phyloP scores from a whole-genome alignment of 2,888 invertebrate genomes.

The Hydrotaea diabolus region DNA sequence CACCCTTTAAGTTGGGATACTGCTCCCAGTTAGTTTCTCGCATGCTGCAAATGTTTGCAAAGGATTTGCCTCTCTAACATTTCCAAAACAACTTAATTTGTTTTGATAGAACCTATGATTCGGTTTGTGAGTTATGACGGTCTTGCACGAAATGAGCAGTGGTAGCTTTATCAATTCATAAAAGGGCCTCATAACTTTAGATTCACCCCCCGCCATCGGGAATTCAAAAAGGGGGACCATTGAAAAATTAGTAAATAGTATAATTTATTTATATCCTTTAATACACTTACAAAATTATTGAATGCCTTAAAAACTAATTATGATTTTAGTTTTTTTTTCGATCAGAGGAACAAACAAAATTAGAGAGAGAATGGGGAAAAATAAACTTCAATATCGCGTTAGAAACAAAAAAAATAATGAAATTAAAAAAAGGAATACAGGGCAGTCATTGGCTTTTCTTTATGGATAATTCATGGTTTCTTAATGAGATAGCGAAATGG shows the following conservation, averaged over 20 bases:
- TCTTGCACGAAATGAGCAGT: no score
- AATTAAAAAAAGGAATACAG: slow-evolving; percentile 8
- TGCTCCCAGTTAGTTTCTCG: no score
- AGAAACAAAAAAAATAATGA: not conserved
- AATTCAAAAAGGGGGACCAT: not conserved
- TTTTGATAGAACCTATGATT: no score
- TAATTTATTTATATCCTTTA: slow-evolving; percentile 33
- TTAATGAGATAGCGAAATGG: not conserved
- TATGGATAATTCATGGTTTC: slow-evolving; percentile 15
- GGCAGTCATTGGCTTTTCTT: slow-evolving; percentile 21
- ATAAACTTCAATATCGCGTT: slow-evolving; percentile 6
- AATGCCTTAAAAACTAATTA: slow-evolving; percentile 27
- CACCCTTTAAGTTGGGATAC: no score
- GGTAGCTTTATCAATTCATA: no score
- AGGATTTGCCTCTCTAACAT: no score
- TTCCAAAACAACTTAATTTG: no score
- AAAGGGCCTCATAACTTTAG: no score
- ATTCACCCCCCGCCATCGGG: no score
- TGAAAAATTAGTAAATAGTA: slow-evolving; percentile 17
- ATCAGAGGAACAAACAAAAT: slow-evolving; percentile 34
- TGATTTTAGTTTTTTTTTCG: slow-evolving; percentile 24
- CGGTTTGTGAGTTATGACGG: no score
- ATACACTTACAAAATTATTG: slow-evolving; percentile 38
- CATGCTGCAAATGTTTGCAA: no score
- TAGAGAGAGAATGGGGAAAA: not conserved